Percentiles rank a stretch among this genome's conserved stretches.
phyloP scores from a whole-genome alignment of 2,888 invertebrate species.

The Amphipoea lucens region DNA sequence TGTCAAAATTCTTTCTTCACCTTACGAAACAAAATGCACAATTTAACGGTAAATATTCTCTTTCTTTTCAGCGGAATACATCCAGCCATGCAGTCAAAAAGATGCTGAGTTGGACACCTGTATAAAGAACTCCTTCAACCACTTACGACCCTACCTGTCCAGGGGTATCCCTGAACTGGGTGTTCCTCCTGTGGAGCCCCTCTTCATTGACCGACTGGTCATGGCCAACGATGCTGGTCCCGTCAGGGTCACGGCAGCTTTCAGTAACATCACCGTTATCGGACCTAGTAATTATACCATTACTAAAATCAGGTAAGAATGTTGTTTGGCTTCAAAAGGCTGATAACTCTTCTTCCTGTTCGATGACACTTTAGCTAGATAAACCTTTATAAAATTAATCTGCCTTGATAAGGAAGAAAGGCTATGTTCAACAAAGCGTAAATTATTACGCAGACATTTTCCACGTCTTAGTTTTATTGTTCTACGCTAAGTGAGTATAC shows the following conservation, averaged over 20 bases:
- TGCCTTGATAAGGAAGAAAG: no score
- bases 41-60: not conserved
- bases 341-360: slow-evolving; percentile 7
- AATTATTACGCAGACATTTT: not conserved
- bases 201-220: slow-evolving; percentile 92
- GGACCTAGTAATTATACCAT: slow-evolving; percentile 94
- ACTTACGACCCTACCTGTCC: slow-evolving; percentile 93
- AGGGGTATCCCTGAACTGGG: slow-evolving; percentile 93
- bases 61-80: slow-evolving; percentile 92
- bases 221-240: slow-evolving; percentile 95
- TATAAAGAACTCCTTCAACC: slow-evolving; percentile 93
- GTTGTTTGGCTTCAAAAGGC: slow-evolving; percentile 7
- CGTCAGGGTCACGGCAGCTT: slow-evolving; percentile 93
- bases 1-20: not conserved
- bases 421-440: slow-evolving; percentile 4
- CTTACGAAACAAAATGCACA: not conserved
- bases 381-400: not conserved
- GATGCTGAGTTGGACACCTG: slow-evolving; percentile 92
- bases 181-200: slow-evolving; percentile 94
- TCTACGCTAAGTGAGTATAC: not conserved
- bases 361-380: not conserved
- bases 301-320: slow-evolving; percentile 91
- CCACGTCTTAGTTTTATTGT: slow-evolving; percentile 16
- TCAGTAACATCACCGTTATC: slow-evolving; percentile 93
- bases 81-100: slow-evolving; percentile 92